Conservation (phyloP, 2,888 invertebrate species). For the Drosophila nigritarsus region DNA sequence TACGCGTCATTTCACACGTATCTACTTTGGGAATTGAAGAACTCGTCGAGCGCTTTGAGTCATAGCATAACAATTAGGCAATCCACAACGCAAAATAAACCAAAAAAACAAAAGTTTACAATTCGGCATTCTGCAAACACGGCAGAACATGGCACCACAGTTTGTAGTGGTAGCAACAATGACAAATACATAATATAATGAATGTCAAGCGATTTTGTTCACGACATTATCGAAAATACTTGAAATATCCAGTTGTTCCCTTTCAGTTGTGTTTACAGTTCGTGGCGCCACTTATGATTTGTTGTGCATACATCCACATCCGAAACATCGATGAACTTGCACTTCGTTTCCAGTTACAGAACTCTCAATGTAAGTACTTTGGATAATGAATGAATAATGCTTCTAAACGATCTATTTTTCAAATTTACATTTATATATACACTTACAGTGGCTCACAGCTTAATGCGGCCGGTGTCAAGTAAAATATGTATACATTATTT, state of each 20-base stretch:
- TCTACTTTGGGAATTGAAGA: conserved; percentile 1
- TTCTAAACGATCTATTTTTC: neutral
- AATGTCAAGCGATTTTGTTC: neutral
- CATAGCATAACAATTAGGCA: conserved; percentile 48
- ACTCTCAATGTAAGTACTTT: neutral
- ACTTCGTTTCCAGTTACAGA: neutral
- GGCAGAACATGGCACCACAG: conserved; percentile 38
- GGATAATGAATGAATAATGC: neutral
- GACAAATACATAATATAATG: neutral
- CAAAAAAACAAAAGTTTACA: conserved; percentile 57
- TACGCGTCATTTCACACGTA: conserved; percentile 32
- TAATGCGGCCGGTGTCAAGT: too few species aligned
- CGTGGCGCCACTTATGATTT: neutral
- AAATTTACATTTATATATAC: neutral
- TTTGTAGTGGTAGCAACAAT: conserved; percentile 20
- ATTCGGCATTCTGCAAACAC: conserved; percentile 62
- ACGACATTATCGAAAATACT: neutral
- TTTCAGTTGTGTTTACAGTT: too few species aligned
- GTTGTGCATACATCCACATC: neutral
- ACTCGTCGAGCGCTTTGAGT: conserved; percentile 23
- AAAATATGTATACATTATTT: too few species aligned
- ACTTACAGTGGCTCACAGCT: too few species aligned
- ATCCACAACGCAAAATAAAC: conserved; percentile 22
- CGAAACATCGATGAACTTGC: neutral
- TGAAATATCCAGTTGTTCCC: neutral